Evolutionary conservation across 2,888 invertebrate species (phyloP).

Genomic region (Rapana venosa): DNA sequence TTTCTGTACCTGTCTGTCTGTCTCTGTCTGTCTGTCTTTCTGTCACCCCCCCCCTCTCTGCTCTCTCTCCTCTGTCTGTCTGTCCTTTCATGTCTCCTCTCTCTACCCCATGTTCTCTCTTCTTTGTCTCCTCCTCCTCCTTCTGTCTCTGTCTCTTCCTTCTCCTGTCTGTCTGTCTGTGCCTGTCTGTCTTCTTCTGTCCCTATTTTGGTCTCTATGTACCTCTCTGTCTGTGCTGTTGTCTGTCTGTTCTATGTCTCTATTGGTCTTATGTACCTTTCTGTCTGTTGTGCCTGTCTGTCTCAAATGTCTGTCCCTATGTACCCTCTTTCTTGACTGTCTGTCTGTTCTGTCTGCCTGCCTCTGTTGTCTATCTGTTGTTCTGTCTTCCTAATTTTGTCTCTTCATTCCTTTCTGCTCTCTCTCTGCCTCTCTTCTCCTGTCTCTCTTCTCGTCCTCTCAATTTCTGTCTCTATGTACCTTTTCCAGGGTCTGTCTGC

Average conservation of each 20-base stretch:
- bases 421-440: too few species aligned
- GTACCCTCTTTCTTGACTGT: not conserved
- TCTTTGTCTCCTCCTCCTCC: too few species aligned
- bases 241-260: too few species aligned
- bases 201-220: not conserved
- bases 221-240: not conserved
- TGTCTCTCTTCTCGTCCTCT: too few species aligned
- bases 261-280: too few species aligned
- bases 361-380: not conserved
- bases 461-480: too few species aligned
- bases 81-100: too few species aligned
- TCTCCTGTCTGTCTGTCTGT: not conserved
- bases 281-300: not conserved
- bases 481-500: too few species aligned
- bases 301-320: not conserved
- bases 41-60: not conserved
- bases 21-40: not conserved
- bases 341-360: too few species aligned
- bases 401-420: too few species aligned
- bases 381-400: too few species aligned
- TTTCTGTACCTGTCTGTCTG: not conserved
- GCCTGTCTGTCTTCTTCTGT: not conserved
- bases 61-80: not conserved
- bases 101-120: too few species aligned
- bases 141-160: not conserved